Conservation (phyloP, 2,797 vertebrate genomes). For the Sebastes oblongus region DNA sequence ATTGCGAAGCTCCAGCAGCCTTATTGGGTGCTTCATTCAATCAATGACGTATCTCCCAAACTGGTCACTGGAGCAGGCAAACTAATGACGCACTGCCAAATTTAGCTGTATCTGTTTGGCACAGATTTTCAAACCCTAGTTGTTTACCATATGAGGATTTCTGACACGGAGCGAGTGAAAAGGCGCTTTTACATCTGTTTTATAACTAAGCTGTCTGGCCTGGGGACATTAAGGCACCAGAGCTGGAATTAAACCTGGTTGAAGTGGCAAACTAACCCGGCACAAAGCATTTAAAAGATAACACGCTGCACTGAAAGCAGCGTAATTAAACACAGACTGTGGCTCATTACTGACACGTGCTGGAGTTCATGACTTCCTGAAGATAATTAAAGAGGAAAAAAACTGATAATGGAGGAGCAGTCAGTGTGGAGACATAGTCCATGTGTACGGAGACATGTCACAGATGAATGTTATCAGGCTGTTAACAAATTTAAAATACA, state of each 20-base stretch:
- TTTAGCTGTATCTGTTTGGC: background rate
- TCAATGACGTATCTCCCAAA: background rate
- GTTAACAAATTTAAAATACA: background rate
- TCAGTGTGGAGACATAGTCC: background rate
- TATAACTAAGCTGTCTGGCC: background rate
- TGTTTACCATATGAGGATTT: constrained; percentile 2
- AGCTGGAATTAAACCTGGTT: constrained; percentile 38
- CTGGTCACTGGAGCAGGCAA: background rate
- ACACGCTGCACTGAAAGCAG: constrained; percentile 10
- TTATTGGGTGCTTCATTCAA: background rate
- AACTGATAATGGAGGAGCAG: background rate
- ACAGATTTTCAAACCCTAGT: background rate
- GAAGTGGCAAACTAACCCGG: constrained; percentile 39
- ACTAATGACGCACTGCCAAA: background rate
- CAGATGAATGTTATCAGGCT: background rate
- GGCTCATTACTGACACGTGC: constrained; percentile 23
- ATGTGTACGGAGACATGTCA: background rate
- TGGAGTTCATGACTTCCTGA: constrained; percentile 27
- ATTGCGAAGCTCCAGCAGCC: background rate
- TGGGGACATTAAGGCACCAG: constrained; percentile 35
- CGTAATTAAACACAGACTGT: constrained; percentile 50
- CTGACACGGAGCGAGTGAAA: background rate
- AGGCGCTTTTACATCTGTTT: constrained; percentile 5
- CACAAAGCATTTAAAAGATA: constrained; percentile 27
- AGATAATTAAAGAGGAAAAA: constrained; percentile 13